phyloP scores from a whole-genome alignment of 2,113 vertebrate species.

The Cavia aperea region DNA sequence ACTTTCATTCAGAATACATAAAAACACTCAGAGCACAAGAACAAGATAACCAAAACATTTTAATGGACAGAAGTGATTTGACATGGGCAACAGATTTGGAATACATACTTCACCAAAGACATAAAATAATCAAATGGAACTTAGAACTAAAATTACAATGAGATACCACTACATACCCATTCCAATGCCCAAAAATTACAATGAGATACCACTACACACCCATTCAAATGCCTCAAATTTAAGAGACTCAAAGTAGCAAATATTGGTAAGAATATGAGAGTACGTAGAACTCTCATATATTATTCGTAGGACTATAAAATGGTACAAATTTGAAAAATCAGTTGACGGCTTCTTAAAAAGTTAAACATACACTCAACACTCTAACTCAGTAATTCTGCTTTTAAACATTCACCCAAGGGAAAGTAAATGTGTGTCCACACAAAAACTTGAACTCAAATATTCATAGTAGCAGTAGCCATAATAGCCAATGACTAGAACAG shows the following conservation, averaged over 20 bases:
- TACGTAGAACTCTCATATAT: not conserved
- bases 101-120: not conserved
- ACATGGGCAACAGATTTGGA: not conserved
- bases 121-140: not conserved
- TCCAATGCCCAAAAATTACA: not conserved
- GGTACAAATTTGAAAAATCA: conserved; percentile 1
- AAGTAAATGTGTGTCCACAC: not conserved
- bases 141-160: not conserved
- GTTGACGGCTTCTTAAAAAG: conserved; percentile 22
- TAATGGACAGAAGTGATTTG: not conserved
- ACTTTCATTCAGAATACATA: not conserved
- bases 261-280: not conserved
- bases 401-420: not conserved
- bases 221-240: conserved; percentile 27
- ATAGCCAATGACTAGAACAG: not conserved
- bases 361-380: conserved; percentile 28
- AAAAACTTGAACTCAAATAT: not conserved
- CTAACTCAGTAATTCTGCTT: conserved; percentile 17
- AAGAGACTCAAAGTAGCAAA: conserved; percentile 29
- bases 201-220: not conserved
- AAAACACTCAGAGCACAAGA: conserved; percentile 13
- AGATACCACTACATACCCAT: not conserved
- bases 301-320: not conserved
- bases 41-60: not conserved
- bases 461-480: not conserved